These are phyloP conservation scores for Parazoanthus atlanticus DNA, from an alignment of 92 coral and sea anemone genomes.

Conservation along the genomic window DNA sequence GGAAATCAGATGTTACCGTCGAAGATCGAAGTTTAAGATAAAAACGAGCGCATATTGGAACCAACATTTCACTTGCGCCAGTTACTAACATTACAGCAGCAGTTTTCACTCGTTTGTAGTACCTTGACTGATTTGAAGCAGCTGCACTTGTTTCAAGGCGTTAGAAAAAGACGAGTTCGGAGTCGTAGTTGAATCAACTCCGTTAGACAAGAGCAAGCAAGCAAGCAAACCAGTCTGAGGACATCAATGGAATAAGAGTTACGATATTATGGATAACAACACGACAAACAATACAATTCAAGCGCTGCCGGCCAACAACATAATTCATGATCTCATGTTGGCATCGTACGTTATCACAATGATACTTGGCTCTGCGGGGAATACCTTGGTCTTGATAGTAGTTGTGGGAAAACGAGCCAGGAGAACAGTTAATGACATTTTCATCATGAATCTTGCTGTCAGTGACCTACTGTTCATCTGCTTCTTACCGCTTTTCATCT, in stretches of 20 bases:
- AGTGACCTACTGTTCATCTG: conserved; percentile 68
- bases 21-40: conserved; percentile 22
- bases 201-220: neutral
- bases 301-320: neutral
- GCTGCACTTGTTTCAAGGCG: neutral
- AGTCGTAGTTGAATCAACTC: neutral
- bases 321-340: conserved; percentile 11
- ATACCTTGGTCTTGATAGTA: conserved; percentile 66
- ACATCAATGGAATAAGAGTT: neutral
- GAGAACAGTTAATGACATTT: conserved; percentile 71
- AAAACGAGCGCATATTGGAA: neutral
- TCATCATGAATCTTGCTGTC: conserved; percentile 79
- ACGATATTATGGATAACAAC: conserved; percentile 12
- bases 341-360: conserved; percentile 66
- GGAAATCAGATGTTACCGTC: conserved; percentile 24
- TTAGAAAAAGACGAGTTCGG: neutral
- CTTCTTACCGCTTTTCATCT: conserved; percentile 68
- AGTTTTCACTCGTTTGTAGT: neutral
- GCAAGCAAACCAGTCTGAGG: neutral
- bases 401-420: conserved; percentile 68
- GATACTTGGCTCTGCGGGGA: conserved; percentile 69
- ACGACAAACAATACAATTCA: neutral
- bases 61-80: conserved; percentile 1
- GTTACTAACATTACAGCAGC: neutral
- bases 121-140: neutral